Percentiles rank a stretch among this genome's conserved stretches.
phyloP scores from a whole-genome alignment of 2,797 vertebrate genomes.

The Numenius phaeopus region DNA sequence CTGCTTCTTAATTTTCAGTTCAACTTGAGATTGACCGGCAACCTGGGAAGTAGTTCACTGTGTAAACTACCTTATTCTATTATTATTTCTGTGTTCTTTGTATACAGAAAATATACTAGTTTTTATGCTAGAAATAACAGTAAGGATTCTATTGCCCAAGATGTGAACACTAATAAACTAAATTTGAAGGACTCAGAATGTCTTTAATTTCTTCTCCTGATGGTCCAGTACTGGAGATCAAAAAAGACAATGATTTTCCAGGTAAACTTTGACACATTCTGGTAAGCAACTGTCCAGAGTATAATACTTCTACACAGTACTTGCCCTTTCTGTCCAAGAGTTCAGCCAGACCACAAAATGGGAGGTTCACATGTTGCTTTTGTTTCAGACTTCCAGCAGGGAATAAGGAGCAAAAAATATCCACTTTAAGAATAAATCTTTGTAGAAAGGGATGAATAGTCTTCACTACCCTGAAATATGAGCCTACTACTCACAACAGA shows the following conservation, averaged over 20 bases:
- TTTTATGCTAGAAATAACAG: neutral
- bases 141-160: neutral
- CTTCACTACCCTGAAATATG: neutral
- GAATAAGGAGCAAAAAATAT: neutral
- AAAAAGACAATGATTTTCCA: neutral
- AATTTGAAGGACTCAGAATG: fast-evolving
- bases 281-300: neutral
- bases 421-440: neutral
- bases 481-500: neutral
- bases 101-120: neutral
- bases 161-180: neutral
- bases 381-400: conserved; percentile 24
- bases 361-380: neutral
- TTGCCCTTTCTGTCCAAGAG: neutral
- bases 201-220: neutral
- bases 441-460: neutral
- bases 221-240: neutral
- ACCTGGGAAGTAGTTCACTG: neutral
- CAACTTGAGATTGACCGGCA: neutral
- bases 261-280: neutral
- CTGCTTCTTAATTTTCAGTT: neutral
- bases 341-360: conserved; percentile 45
- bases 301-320: neutral
- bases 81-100: neutral
- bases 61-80: neutral